phyloP scores from a whole-genome alignment of 1,140 invertebrate species.

The Drosophila repletoides region DNA sequence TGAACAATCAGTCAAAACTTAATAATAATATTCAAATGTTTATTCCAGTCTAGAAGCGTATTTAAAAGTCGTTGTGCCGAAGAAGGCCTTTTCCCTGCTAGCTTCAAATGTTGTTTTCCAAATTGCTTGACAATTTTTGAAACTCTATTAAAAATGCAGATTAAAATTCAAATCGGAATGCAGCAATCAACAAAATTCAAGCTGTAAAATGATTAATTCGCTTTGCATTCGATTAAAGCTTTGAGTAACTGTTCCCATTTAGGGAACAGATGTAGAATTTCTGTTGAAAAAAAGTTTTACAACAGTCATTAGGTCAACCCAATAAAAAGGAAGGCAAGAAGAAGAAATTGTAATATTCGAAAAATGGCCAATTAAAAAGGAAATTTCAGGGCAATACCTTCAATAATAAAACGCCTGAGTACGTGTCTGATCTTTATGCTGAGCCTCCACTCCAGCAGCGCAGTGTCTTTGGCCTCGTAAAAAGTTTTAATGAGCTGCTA shows the following conservation, averaged over 20 bases:
- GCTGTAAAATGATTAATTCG: no score
- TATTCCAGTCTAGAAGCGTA: no score
- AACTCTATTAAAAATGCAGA: background rate
- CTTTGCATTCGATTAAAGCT: background rate
- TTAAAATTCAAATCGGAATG: background rate
- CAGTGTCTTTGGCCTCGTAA: constrained; percentile 27
- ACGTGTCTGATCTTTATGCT: constrained; percentile 33
- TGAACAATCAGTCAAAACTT: no score
- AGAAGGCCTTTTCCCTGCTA: no score
- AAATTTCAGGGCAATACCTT: constrained; percentile 15
- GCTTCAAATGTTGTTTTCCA: no score
- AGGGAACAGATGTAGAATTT: background rate
- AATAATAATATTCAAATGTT: no score
- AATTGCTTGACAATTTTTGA: no score
- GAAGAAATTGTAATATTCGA: constrained; percentile 18
- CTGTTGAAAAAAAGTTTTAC: no score
- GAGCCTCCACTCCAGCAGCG: constrained; percentile 1
- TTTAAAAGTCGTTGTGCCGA: no score
- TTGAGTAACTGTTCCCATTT: no score
- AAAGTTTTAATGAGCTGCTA: constrained; percentile 60
- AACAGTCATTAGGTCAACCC: background rate
- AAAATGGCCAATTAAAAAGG: constrained; percentile 35
- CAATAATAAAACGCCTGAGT: constrained; percentile 36
- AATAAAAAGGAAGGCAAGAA: no score
- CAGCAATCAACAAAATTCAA: background rate